These are phyloP conservation scores for Circaetus gallicus DNA, from an alignment of 2,113 vertebrate species.

Conservation along the genomic window DNA sequence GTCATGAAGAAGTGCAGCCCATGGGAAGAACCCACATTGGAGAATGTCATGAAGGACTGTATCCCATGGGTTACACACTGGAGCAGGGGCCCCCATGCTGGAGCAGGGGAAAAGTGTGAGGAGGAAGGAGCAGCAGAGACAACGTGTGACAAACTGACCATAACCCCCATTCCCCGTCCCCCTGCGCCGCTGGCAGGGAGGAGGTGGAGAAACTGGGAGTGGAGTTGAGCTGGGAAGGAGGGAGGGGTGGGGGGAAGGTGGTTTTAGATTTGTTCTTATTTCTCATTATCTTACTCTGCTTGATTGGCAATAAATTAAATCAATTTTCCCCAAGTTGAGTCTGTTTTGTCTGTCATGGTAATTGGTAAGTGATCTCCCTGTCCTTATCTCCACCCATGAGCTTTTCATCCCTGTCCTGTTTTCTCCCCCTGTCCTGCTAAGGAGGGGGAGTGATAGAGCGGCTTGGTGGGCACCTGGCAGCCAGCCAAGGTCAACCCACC, in stretches of 20 bases:
- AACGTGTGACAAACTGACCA: neutral
- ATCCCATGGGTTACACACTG: neutral
- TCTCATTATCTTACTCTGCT: neutral
- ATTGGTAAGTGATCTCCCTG: neutral
- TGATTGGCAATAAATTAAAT: neutral
- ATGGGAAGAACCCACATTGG: neutral
- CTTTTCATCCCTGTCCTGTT: neutral
- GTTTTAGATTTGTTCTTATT: neutral
- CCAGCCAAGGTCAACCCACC: neutral
- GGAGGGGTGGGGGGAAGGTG: neutral
- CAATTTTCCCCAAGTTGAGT: neutral
- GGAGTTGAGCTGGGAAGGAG: neutral
- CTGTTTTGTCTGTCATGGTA: neutral
- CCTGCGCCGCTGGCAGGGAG: fast-evolving
- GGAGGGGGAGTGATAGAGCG: neutral
- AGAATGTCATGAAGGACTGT: neutral
- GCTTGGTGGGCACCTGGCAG: neutral
- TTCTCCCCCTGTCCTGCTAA: neutral
- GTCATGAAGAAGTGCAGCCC: neutral
- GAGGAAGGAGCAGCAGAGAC: neutral
- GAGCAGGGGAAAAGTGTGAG: neutral
- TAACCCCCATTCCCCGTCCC: neutral
- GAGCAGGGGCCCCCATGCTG: neutral
- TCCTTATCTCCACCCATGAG: neutral
- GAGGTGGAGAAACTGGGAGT: neutral